Evolutionary conservation across 1,140 invertebrate species (phyloP).

Genomic region (Diuraphis noxia): DNA sequence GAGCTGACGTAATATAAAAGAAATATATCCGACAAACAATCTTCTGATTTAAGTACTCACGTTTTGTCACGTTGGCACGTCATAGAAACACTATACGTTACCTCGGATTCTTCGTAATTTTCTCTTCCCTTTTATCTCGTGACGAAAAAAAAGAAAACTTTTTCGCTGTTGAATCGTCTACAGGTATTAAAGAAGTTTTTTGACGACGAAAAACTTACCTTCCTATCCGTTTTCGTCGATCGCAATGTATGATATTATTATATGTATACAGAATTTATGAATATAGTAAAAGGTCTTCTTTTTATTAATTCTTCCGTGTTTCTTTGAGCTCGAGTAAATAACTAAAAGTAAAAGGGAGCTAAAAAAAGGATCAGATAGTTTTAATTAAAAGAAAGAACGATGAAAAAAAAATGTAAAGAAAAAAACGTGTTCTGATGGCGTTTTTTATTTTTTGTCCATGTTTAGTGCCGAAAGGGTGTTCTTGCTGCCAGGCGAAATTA

Average conservation of each 20-base stretch:
- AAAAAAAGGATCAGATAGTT: constrained; percentile 14
- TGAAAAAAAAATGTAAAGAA: background rate
- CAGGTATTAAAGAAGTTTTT: background rate
- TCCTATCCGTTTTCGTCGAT: background rate
- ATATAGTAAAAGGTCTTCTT: background rate
- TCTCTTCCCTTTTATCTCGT: background rate
- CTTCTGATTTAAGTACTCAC: background rate
- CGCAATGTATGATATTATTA: background rate
- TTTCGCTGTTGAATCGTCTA: background rate
- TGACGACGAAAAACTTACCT: background rate
- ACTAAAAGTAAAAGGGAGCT: background rate
- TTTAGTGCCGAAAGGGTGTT: constrained; percentile 52
- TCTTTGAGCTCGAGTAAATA: background rate
- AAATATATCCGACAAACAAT: background rate
- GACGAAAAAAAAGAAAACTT: background rate
- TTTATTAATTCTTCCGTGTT: background rate
- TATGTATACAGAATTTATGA: background rate
- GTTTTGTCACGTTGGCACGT: background rate
- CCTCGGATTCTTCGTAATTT: background rate
- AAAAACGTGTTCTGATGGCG: constrained; percentile 38
- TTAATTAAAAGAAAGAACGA: constrained; percentile 34
- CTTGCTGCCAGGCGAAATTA: constrained; percentile 50
- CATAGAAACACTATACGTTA: background rate
- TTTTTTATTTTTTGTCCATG: constrained; percentile 45
- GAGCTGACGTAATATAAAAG: background rate